Evolutionary conservation across 1,140 invertebrate genomes (phyloP).

Genomic region (Pseudomyrmex dendroicus): DNA sequence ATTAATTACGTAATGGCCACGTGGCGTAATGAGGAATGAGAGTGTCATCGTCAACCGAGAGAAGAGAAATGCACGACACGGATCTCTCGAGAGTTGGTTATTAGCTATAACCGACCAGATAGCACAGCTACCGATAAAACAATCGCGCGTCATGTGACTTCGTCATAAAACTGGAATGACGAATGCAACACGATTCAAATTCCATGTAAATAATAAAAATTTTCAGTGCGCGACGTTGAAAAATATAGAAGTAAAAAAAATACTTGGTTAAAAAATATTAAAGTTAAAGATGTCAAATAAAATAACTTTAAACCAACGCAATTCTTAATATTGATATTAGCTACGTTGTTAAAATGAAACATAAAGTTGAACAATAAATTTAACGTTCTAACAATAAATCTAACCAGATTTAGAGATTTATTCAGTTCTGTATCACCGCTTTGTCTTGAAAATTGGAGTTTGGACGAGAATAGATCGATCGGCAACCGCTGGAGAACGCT

Average conservation of each 20-base stretch:
- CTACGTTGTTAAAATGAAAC: neutral
- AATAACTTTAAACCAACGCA: too few relatives aligned
- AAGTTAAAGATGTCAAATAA: too few relatives aligned
- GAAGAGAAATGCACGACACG: constrained; percentile 33
- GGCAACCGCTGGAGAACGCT: constrained; percentile 16
- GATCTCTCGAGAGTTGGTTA: constrained; percentile 12
- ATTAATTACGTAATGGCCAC: constrained; percentile 29
- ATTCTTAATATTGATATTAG: neutral
- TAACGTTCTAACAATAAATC: constrained; percentile 31
- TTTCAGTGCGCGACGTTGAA: too few relatives aligned
- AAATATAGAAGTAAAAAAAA: neutral
- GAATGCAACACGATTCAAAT: neutral
- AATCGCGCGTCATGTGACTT: neutral
- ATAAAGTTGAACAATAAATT: too few relatives aligned
- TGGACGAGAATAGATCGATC: constrained; percentile 8
- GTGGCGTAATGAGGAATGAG: constrained; percentile 40
- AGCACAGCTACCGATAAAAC: neutral
- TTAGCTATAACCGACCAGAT: neutral
- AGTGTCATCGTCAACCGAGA: neutral
- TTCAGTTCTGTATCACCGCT: constrained; percentile 13
- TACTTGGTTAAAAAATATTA: neutral
- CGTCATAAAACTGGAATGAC: neutral
- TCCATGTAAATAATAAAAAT: too few relatives aligned
- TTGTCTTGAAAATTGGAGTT: constrained; percentile 15
- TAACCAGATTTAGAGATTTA: neutral